Conservation (phyloP, 2,888 invertebrate genomes). For the Fragum sueziense region DNA sequence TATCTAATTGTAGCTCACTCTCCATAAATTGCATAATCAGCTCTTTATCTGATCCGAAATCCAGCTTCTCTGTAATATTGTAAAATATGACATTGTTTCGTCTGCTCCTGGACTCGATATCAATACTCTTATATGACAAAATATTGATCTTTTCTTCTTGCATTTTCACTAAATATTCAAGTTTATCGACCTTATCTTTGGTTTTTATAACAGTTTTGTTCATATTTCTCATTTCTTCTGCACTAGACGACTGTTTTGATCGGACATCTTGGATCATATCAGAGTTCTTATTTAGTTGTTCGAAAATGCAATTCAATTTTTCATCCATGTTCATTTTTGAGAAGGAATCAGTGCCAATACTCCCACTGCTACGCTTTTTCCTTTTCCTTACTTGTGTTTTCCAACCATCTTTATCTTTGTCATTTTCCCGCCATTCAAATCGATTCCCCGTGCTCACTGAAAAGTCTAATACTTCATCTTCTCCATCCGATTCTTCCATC, state of each 20-base stretch:
- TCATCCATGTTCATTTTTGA: neutral
- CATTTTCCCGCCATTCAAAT: conserved; percentile 6
- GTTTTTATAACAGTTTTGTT: neutral
- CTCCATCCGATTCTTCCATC: neutral
- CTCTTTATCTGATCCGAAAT: neutral
- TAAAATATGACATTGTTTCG: conserved; percentile 7
- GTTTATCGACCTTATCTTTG: neutral
- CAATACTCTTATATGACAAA: neutral
- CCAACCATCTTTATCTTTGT: neutral
- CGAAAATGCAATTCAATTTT: neutral
- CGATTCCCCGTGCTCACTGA: neutral
- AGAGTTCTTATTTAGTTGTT: neutral
- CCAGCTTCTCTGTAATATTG: neutral
- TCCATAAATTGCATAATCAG: conserved; percentile 16
- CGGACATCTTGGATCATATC: neutral
- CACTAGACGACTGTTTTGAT: neutral
- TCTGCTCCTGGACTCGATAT: neutral
- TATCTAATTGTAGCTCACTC: conserved; percentile 21
- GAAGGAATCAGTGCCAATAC: neutral
- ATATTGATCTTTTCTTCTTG: neutral
- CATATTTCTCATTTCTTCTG: neutral
- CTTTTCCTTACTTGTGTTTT: neutral
- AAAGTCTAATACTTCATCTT: neutral
- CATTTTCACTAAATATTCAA: neutral
- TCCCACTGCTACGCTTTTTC: conserved; percentile 8